A percentile compares a stretch with the other conserved stretches of the same genome.
These are phyloP conservation scores for Amphiprion percula DNA, from an alignment of 2,113 vertebrate genomes.

Conservation along the genomic window DNA sequence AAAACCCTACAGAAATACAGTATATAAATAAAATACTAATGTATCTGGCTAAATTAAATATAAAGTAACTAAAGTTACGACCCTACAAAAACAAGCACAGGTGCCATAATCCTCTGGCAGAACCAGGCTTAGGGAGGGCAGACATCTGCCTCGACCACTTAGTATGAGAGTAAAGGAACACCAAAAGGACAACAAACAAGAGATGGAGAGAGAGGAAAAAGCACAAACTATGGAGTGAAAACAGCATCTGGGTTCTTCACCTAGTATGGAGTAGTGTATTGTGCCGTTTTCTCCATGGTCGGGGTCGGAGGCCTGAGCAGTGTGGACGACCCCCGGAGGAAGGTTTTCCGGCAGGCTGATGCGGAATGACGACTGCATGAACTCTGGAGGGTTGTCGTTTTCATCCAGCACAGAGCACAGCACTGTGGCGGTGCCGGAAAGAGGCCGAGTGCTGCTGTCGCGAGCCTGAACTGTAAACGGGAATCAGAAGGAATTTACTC, in stretches of 20 bases:
- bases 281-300: slow-evolving; percentile 88
- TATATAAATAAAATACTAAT: too few relatives aligned
- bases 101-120: too few relatives aligned
- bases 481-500: neutral
- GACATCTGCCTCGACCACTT: too few relatives aligned
- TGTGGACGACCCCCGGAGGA: slow-evolving; percentile 83
- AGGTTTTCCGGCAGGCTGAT: slow-evolving; percentile 91
- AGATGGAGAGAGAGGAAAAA: neutral
- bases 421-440: slow-evolving; percentile 86
- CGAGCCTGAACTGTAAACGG: slow-evolving; percentile 86
- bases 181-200: too few relatives aligned
- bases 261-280: slow-evolving; percentile 86
- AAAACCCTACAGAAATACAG: too few relatives aligned
- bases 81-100: too few relatives aligned
- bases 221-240: too few relatives aligned
- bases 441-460: slow-evolving; percentile 82
- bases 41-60: too few relatives aligned
- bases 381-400: slow-evolving; percentile 89
- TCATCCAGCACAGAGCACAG: slow-evolving; percentile 89
- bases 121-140: too few relatives aligned
- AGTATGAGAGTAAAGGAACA: too few relatives aligned
- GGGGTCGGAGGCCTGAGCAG: slow-evolving; percentile 85
- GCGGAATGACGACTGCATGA: slow-evolving; percentile 82
- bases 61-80: too few relatives aligned
- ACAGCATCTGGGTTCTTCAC: slow-evolving; percentile 72